These are phyloP conservation scores for Hassar affinis DNA, from an alignment of 2,113 vertebrate species.

Conservation along the genomic window DNA sequence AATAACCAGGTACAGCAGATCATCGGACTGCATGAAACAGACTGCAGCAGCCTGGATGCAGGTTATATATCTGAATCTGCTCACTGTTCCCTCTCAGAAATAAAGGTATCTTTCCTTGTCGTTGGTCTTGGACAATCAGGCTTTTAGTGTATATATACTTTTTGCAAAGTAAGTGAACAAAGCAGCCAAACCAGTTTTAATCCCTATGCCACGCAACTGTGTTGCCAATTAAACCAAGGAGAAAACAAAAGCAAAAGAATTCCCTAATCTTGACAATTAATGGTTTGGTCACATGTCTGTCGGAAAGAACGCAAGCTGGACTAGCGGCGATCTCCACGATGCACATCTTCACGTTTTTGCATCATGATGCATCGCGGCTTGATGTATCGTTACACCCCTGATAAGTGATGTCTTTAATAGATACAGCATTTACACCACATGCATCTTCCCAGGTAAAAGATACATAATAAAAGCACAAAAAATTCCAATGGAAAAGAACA, in stretches of 20 bases:
- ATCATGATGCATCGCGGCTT: too few species aligned
- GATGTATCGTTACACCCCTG: too few species aligned
- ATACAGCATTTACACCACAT: neutral
- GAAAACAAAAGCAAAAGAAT: neutral
- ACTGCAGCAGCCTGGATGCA: neutral
- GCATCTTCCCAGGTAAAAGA: neutral
- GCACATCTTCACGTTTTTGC: too few species aligned
- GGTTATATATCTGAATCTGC: neutral
- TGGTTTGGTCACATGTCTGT: neutral
- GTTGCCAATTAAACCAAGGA: neutral
- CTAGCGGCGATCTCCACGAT: too few species aligned
- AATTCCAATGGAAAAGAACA: neutral
- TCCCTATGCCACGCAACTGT: neutral
- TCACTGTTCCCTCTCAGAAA: neutral
- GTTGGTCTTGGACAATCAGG: neutral
- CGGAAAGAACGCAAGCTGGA: neutral
- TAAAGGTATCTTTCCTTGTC: neutral
- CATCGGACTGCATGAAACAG: neutral
- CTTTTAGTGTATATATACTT: neutral
- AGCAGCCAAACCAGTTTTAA: neutral
- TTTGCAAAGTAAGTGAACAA: neutral
- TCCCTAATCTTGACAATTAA: neutral
- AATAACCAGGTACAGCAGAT: neutral
- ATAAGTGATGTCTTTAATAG: neutral
- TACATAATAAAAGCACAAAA: neutral